Evolutionary conservation across 30 jellyfish, hydroid and myxozoan species (phyloP).

Genomic region (Aurelia aurita): DNA sequence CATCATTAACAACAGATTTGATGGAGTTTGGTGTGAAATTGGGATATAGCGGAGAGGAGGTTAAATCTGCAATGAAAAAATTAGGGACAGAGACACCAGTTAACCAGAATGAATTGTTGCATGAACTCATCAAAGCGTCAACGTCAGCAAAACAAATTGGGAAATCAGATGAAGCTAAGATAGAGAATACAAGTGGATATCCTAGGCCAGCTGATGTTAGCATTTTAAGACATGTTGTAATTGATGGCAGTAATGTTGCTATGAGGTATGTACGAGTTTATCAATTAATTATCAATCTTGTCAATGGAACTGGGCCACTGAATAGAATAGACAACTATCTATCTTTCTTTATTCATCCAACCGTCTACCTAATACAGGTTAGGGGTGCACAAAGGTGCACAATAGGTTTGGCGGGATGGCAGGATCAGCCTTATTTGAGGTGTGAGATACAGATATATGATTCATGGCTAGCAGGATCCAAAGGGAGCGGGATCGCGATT

Average conservation of each 20-base stretch:
- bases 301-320: not conserved
- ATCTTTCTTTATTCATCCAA: not conserved
- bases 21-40: constrained; percentile 95
- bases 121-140: constrained; percentile 92
- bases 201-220: constrained; percentile 68
- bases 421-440: no score
- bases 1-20: constrained; percentile 73
- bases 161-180: constrained; percentile 48
- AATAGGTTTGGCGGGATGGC: no score
- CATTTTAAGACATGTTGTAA: constrained; percentile 87
- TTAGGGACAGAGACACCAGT: constrained; percentile 92
- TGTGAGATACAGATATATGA: no score
- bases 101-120: constrained; percentile 90
- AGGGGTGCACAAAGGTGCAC: no score
- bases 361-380: no score
- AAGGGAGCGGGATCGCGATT: no score
- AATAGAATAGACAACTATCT: not conserved
- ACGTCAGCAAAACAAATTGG: constrained; percentile 81
- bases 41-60: constrained; percentile 95
- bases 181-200: constrained; percentile 49
- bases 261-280: constrained; percentile 79
- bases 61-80: constrained; percentile 94
- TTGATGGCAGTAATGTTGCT: constrained; percentile 99
- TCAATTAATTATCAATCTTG: no score
- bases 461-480: no score